Evolutionary conservation across 1,140 invertebrate species (phyloP), one percentile per base, ranked within the genome.

Genomic region (Yoshiicerus persimilis): DNA sequence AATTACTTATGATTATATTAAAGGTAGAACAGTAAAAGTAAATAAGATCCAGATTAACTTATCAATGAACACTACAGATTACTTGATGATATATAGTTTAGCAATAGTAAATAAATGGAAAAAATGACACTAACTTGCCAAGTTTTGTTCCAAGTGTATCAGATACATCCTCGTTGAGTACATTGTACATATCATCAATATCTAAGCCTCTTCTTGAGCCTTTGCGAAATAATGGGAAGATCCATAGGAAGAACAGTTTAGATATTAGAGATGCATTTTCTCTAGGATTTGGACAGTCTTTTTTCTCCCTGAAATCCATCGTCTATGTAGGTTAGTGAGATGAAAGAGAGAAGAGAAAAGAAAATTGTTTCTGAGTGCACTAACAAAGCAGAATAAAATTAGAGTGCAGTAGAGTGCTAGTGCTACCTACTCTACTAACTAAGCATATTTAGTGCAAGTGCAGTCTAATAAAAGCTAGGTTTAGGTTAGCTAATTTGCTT

Each of bases 241-340:
- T 87, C 90, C 90, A 90, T n/a, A 88, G 41, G 64, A 90, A 89
- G 84, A 90, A 89, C 6, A 90, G 41, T 47, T 89, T 87, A 3
- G 88, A 89, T 20, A 90, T n/a, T 20, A 77, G 80, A 70, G 87
- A 87, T 11, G 90, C 87, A 56, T 56, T 88, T 30, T 70, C 83
- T 77, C 84, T 36, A 39, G 90, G 90, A 87, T 89, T 90, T 25
- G 84, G 84, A 16, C 87, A 56, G 64, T 34, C 13, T 38, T 86
- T 70, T 66, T 89, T 90, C 38, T 75, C 87, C 16, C 27, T 47
- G 77, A 86, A 90, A 86, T 90, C 90, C 90, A 90, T 90, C 30
- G 64, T 23, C 30, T 80, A n/a, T 4, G 30, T 30, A 70, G 66
- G 66, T 70, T 70, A 70, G 30, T 30, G 66, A 70, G 66, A 30